phyloP scores from a whole-genome alignment of 1,140 invertebrate species.

The Rhysida immarginata region DNA sequence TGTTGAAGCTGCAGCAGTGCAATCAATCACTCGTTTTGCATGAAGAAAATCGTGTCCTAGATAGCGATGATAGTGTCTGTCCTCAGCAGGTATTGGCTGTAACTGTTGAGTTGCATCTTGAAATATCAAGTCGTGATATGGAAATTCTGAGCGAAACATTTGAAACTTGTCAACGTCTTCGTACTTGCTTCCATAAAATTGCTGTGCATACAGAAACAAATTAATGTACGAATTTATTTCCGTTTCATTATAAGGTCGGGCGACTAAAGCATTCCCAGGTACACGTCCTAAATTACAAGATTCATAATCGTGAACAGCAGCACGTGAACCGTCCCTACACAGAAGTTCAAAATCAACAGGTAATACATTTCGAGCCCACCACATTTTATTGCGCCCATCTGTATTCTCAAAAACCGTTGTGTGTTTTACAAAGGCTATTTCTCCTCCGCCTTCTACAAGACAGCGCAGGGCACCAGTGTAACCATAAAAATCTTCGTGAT shows the following conservation, averaged over 20 bases:
- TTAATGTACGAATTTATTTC: conserved; percentile 70
- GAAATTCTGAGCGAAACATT: conserved; percentile 68
- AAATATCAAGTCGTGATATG: conserved; percentile 76
- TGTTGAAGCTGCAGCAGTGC: conserved; percentile 38
- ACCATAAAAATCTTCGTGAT: conserved; percentile 76
- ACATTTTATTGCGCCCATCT: conserved; percentile 71
- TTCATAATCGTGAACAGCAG: conserved; percentile 57
- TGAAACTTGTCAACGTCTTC: conserved; percentile 67
- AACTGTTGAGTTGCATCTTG: conserved; percentile 77
- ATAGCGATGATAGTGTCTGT: conserved; percentile 49
- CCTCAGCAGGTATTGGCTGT: conserved; percentile 38
- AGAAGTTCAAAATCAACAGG: conserved; percentile 83
- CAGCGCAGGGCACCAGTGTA: conserved; percentile 81
- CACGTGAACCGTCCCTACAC: conserved; percentile 63
- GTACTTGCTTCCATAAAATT: conserved; percentile 70
- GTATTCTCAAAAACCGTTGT: conserved; percentile 82
- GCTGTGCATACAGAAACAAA: conserved; percentile 75
- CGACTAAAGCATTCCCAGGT: conserved; percentile 79
- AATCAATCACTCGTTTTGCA: conserved; percentile 58
- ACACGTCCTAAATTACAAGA: conserved; percentile 81
- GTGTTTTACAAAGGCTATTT: conserved; percentile 83
- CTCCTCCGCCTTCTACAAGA: conserved; percentile 82
- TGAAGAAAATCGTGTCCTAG: conserved; percentile 58
- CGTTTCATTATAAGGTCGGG: conserved; percentile 59
- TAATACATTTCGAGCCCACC: conserved; percentile 84